Conservation (phyloP, 2,113 vertebrate species). For the Mobula hypostoma region DNA sequence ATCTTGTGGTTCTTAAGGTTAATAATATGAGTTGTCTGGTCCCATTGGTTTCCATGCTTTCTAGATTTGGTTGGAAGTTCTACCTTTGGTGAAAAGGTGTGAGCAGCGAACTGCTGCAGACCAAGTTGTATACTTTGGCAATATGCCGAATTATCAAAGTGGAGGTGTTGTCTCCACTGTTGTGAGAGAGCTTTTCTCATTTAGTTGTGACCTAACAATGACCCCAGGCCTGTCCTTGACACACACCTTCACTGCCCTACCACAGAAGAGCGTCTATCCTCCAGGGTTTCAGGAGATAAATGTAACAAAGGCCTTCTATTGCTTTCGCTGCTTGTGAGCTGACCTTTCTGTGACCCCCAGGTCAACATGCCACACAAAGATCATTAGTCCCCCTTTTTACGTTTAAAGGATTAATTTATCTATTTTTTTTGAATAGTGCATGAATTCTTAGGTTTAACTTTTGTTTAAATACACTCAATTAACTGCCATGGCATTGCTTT, state of each 20-base stretch:
- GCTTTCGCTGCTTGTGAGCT: conserved; percentile 47
- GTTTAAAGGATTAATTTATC: not conserved
- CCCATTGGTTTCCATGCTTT: not conserved
- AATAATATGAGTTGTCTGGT: not conserved
- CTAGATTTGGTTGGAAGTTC: not conserved
- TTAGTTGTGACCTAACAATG: conserved; percentile 37
- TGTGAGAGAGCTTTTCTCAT: not conserved
- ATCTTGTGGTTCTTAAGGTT: not conserved
- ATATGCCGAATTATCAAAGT: not conserved
- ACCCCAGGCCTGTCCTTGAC: conserved; percentile 40
- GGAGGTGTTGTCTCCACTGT: not conserved
- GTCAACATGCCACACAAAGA: conserved; percentile 39
- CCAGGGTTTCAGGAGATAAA: conserved; percentile 40
- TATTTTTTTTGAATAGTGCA: not conserved
- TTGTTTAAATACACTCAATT: not conserved
- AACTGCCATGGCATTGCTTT: not conserved
- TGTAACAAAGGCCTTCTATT: not conserved
- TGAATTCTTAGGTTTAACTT: not conserved
- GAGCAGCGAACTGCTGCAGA: not conserved
- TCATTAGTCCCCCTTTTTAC: not conserved
- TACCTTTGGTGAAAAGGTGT: not conserved
- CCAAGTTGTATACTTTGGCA: too few species aligned
- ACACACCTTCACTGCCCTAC: conserved; percentile 39
- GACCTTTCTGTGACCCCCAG: conserved; percentile 45
- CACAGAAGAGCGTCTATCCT: conserved; percentile 37